Base-by-base conservation (phyloP, 2,888 invertebrate genomes). In the Eristalis arbustorum region DNA sequence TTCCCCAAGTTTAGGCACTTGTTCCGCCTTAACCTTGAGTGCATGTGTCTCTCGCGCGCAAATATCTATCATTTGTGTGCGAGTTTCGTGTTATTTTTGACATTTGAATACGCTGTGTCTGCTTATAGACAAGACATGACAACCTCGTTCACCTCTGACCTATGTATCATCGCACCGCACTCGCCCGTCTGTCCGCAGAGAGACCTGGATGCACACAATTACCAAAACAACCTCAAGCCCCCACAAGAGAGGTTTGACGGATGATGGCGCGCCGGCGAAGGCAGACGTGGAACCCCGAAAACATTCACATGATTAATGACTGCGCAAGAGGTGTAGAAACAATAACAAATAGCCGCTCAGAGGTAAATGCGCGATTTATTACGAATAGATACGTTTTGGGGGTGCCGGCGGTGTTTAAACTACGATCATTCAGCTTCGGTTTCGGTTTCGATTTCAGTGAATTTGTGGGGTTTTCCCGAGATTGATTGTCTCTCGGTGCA, bases 291-390 rank as follows among this genome's bases (percentile, higher is more conserved):
- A 68, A 37, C 28, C 28, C 63, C 23, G 57, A 40, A 31, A 75
- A 23, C 49, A 62, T 66, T 61, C 56, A 8, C 62, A 78, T 87
- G 87, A 87, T 87, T 87, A 83, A 87, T 83, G 87, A 75, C 72
- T 56, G 40, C n/a, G n/a, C 63, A 59, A 10, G 59, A 87, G 87
- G 87, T 83, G 87, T 75, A 87, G 87, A 87, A 87, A 87, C 82
- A 87, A 87, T 83, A 87, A 82, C 87, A 82, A 83, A 67, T 83
- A 81, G 81, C 56, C 40, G 64, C 69, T 63, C 42, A 71, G 67
- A 59, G 74, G 67, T 71, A 79, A 78, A 75, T 72, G 14, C 37
- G 82, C 71, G 49, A 72, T 79, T 83, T 74, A 31, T 71, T 56
- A 56, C 14, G 40, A 73, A 37, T 49, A 62, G 69, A 82, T 31